Evolutionary conservation across 2,113 vertebrate species (phyloP), one percentile per base, ranked within the genome.

Genomic region (Melanotaenia duboulayi): DNA sequence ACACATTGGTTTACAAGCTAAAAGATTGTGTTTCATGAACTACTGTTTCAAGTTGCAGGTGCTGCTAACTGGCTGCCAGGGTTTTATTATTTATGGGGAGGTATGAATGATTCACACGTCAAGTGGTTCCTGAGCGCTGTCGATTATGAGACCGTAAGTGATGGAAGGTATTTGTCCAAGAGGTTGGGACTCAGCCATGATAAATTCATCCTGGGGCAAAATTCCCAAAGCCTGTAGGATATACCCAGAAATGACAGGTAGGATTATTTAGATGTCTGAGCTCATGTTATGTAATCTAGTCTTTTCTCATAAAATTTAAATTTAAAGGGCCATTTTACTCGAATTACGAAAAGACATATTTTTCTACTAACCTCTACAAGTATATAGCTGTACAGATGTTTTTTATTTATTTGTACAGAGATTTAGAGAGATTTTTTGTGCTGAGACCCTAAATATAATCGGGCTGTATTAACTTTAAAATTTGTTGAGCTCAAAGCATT

Each of bases 51-150:
- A 76, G 81, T 90, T 89, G 87, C 92, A 92, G 84, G 82, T 81
- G 86, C 81, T 65, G 85, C 86, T 78, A 74, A 82, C 83, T 46
- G 84, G 67, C 80, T 81, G 83, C 87, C 82, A 72, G 71, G 66
- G 17, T 73, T 94, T 79, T 82, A 94, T 93, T 93, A 93, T 94
- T 94, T 74, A 94, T 92, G 69, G 62, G 60, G 28, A n/a, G 8
- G 67, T 60, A 91, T 93, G 81, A 94, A 93, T 89, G 90, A 93
- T 93, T 93, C 83, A 93, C 76, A 82, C 48, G 54, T 76, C 72
- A 76, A 73, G 82, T 10, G 61, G 73, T 65, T 88, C 81, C 76
- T 46, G 73, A 88, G 62, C 20, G 19, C 74, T 69, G 85, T 56
- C 89, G 28, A 75, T 89, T 80, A 85, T 61, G 71, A 83, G 71